Evolutionary conservation across 2,113 vertebrate species (phyloP).

Genomic region (Coregonus clupeaformis): DNA sequence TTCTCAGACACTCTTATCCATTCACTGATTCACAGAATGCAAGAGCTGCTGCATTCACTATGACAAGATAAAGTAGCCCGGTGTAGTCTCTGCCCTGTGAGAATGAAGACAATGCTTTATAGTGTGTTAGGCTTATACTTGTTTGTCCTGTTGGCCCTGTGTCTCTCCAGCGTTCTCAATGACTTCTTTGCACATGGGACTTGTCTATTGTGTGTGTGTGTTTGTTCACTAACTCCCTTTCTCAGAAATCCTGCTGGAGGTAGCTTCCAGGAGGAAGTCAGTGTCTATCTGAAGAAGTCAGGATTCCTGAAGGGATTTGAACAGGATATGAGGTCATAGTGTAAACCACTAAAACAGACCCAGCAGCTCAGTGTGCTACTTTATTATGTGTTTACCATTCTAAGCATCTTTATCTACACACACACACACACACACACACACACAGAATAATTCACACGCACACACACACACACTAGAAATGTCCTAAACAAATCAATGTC

Average conservation of each 20-base stretch:
- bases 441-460: too few species aligned
- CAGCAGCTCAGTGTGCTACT: background rate
- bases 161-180: background rate
- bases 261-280: constrained; percentile 15
- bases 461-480: too few species aligned
- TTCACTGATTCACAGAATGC: too few species aligned
- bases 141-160: background rate
- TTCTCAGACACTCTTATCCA: too few species aligned
- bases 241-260: constrained; percentile 59
- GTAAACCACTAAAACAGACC: constrained; percentile 17
- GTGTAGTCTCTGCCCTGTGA: background rate
- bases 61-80: background rate
- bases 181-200: constrained; percentile 8
- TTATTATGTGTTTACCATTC: background rate
- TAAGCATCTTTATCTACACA: background rate
- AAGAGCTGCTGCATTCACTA: too few species aligned
- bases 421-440: too few species aligned
- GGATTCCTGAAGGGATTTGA: constrained; percentile 43
- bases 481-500: background rate
- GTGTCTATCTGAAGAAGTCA: constrained; percentile 20
- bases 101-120: background rate
- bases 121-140: background rate
- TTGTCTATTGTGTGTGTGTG: constrained; percentile 15
- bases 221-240: constrained; percentile 49
- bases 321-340: constrained; percentile 36